A percentile compares a stretch with the other conserved stretches of the same genome.
phyloP scores from a whole-genome alignment of 2,113 vertebrate species.

The Phalacrocorax aristotelis region DNA sequence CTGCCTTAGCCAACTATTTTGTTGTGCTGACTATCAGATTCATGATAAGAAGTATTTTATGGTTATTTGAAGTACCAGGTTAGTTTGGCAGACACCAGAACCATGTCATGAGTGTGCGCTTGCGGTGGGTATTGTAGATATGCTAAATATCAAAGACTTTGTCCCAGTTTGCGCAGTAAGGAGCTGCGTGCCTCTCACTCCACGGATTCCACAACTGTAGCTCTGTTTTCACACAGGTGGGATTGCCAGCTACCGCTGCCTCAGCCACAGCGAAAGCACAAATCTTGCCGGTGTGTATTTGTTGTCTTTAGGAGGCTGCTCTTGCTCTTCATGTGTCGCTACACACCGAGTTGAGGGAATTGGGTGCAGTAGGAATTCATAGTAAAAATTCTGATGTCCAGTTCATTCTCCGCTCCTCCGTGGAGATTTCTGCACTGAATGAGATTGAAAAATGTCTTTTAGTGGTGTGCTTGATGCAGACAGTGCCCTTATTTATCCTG shows the following conservation, averaged over 20 bases:
- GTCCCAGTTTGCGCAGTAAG: neutral
- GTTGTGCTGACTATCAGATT: neutral
- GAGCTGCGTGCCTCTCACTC: neutral
- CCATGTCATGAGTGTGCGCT: neutral
- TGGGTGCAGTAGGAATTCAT: neutral
- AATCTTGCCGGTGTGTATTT: neutral
- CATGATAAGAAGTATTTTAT: neutral
- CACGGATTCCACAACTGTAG: neutral
- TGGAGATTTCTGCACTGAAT: neutral
- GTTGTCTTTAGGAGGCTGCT: neutral
- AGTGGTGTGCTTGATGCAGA: neutral
- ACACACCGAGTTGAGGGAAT: neutral
- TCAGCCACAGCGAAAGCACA: neutral
- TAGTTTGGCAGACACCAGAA: constrained; percentile 67
- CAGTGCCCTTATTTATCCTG: constrained; percentile 56
- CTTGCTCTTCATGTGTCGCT: neutral
- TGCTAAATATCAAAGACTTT: neutral
- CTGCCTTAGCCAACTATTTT: neutral
- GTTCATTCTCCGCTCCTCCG: neutral
- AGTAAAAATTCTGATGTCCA: neutral
- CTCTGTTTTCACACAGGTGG: neutral
- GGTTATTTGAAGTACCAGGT: constrained; percentile 78
- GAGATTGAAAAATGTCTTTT: constrained; percentile 37
- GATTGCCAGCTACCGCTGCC: neutral
- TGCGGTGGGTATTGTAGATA: neutral